Evolutionary conservation across 2,888 invertebrate genomes (phyloP), one percentile per base, ranked within the genome.

Genomic region (Philopedon plagiatum): DNA sequence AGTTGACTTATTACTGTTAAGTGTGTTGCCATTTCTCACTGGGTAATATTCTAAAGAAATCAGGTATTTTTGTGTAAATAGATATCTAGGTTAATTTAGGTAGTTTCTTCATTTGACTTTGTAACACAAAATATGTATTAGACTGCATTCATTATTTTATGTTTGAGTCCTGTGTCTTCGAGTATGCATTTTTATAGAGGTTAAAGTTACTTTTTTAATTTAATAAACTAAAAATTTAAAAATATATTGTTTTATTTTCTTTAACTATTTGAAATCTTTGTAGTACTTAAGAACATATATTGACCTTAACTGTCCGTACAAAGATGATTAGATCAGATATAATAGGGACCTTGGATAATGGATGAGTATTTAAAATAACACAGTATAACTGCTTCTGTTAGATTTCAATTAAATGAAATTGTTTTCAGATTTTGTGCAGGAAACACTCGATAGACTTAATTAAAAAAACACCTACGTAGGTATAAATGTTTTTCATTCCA

Each of bases 161-260:
- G 19, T 56, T 58, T 15, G 34, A 29, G 34, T 58, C 32, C 9
- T 46, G 34, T 66, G 41, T 49, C 23, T 23, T 37, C 46, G 49
- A 18, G n/a, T 46, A 37, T 66, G 56, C 41, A 49, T 65, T 57
- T 68, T 68, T 62, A 68, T 68, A 68, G 68, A 62, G 58, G 62
- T 68, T 68, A 29, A 39, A 68, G 68, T 68, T 68, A 68, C 62
- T 68, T 68, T 68, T 68, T 39, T 62, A 61, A 68, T 54, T 68
- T 41, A 68, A 54, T 44, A 51, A 51, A 51, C 37, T 37, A n/a
- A 15, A 61, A 49, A 34, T 51, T 29, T 1, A 34, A 32, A n/a
- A 51, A 29, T 4, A 5, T 8, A 7, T n/a, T 21, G 26, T 51
- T 63, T 51, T 51, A 63, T 63, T 63, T 18, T 19, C 4, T 34